Base-by-base conservation (phyloP, 2,888 invertebrate species). In the Liodrosophila aerea region DNA sequence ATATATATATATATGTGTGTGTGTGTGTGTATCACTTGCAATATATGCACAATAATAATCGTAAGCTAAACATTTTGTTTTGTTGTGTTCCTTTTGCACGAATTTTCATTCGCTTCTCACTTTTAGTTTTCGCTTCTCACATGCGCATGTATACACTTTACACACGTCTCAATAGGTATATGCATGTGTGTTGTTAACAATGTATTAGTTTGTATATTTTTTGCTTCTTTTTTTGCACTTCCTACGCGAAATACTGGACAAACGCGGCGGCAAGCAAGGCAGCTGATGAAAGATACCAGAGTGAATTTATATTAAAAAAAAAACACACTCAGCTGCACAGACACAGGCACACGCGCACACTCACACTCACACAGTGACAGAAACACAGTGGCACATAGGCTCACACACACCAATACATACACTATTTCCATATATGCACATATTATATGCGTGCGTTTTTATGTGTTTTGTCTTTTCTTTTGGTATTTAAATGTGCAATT, bases 201-300 rank as follows among this genome's bases (percentile, higher is more conserved):
- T 29, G 13, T 43, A 45, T 44, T 36, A 30, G 41, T 47, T 45
- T 51, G 16, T 44, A 45, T 47, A 36, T 61, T 36, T 56, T 41
- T 31, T 52, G 22, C 9, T 30, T n/a, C n/a, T n/a, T n/a, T n/a
- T 54, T 68, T 56, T 61, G 50, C 57, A 68, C 73, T 68, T 73
- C 73, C 69, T 68, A 73, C 58, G 39, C 47, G 34, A 63, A 50
- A 64, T 41, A 68, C 37, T 30, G 70, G 49, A 53, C 43, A 52
- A 43, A 29, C 40, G 67, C 12, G 49, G 18, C 41, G 13, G 8
- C 8, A 22, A 22, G n/a, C n/a, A n/a, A 52, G 68, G 61, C 62
- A 73, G 59, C 74, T 68, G 74, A 69, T 63, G 52, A 54, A 73
- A 66, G 47, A 62, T 49, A 53, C 44, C 51, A 56, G 60, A 56